Evolutionary conservation across 1,140 invertebrate species (phyloP).

Genomic region (Drosophila erecta): DNA sequence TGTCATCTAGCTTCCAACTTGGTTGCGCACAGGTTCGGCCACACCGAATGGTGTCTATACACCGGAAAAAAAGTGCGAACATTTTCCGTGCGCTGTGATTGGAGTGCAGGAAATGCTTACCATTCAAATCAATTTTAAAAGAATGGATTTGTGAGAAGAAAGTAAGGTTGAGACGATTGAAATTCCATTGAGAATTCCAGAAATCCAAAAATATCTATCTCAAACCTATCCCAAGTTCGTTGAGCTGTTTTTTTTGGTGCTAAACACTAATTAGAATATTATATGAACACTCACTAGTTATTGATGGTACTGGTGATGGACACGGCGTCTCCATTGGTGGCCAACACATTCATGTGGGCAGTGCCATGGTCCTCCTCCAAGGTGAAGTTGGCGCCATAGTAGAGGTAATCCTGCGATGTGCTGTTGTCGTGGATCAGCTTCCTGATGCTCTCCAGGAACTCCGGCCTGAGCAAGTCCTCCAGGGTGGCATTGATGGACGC

Average conservation of each 20-base stretch:
- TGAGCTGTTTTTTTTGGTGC: too few species aligned
- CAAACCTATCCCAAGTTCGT: too few species aligned
- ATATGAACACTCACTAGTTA: constrained; percentile 89
- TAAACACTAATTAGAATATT: too few species aligned
- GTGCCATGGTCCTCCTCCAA: constrained; percentile 92
- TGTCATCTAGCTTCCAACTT: neutral
- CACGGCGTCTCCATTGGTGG: constrained; percentile 95
- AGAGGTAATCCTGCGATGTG: constrained; percentile 88
- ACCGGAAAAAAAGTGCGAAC: neutral
- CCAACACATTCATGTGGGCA: constrained; percentile 95
- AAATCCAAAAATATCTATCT: too few species aligned
- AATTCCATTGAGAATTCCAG: too few species aligned
- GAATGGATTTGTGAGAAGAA: too few species aligned
- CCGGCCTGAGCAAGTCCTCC: constrained; percentile 54
- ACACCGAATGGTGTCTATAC: neutral
- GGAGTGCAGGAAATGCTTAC: too few species aligned
- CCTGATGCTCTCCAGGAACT: constrained; percentile 87
- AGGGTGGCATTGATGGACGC: constrained; percentile 50
- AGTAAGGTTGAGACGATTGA: too few species aligned
- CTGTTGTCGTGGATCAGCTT: constrained; percentile 87
- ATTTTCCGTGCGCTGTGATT: too few species aligned
- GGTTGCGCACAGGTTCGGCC: constrained; percentile 1
- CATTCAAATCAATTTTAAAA: too few species aligned
- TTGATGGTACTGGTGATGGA: constrained; percentile 97
- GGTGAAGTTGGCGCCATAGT: constrained; percentile 90